phyloP scores from a whole-genome alignment of 2,113 vertebrate species.

The Lasiurus borealis region DNA sequence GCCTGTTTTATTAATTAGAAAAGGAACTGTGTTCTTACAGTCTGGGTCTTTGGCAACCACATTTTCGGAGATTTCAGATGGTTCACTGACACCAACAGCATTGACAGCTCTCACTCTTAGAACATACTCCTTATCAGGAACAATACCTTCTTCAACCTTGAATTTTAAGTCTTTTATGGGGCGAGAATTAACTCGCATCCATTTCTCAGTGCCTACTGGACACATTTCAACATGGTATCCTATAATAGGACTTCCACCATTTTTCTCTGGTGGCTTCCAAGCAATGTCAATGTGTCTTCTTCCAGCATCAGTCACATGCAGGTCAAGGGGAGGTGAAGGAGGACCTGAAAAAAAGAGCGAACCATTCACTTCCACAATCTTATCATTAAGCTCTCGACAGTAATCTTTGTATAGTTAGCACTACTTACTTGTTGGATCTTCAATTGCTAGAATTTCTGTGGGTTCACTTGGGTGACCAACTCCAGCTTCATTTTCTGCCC shows the following conservation, averaged over 20 bases:
- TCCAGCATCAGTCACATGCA: slow-evolving; percentile 94
- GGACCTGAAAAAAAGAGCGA: slow-evolving; percentile 86
- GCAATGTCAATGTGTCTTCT: slow-evolving; percentile 95
- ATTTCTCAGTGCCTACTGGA: slow-evolving; percentile 97
- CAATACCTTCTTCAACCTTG: slow-evolving; percentile 95
- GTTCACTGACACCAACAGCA: slow-evolving; percentile 94
- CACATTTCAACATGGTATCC: slow-evolving; percentile 98
- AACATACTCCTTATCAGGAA: slow-evolving; percentile 97
- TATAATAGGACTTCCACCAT: slow-evolving; percentile 95
- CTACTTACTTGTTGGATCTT: slow-evolving; percentile 94
- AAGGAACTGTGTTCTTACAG: slow-evolving; percentile 90
- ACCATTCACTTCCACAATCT: slow-evolving; percentile 2
- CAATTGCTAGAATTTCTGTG: slow-evolving; percentile 93
- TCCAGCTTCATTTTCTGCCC: slow-evolving; percentile 98
- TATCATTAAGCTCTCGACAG: not conserved
- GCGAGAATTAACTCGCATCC: slow-evolving; percentile 96
- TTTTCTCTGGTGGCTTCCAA: slow-evolving; percentile 96
- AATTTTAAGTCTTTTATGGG: slow-evolving; percentile 96
- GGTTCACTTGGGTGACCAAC: slow-evolving; percentile 97
- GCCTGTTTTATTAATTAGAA: not conserved
- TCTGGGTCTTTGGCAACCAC: slow-evolving; percentile 97
- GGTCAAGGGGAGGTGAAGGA: slow-evolving; percentile 95
- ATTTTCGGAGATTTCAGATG: slow-evolving; percentile 96
- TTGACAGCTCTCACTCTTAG: slow-evolving; percentile 97
- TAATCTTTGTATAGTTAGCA: not conserved